Percentiles rank a stretch among this genome's conserved stretches.
Conservation (phyloP, 2,113 vertebrate genomes). For the Excalfactoria chinensis region DNA sequence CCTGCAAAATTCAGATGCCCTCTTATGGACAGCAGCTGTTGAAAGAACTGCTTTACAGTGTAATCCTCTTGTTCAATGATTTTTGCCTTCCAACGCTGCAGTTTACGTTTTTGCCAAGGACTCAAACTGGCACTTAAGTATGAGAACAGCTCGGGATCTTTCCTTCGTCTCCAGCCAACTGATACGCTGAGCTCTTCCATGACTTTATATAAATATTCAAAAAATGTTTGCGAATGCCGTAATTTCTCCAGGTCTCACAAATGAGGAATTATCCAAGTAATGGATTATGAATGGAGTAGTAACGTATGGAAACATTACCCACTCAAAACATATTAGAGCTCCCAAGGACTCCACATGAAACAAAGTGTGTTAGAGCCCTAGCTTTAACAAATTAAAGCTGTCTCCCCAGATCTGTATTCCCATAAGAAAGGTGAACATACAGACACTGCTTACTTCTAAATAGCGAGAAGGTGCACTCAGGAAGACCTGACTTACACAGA, state of each 20-base stretch:
- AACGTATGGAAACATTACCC: constrained; percentile 56
- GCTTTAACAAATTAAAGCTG: constrained; percentile 48
- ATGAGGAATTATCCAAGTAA: constrained; percentile 72
- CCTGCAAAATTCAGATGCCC: constrained; percentile 21
- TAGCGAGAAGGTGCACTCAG: neutral
- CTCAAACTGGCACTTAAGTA: constrained; percentile 51
- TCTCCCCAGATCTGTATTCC: constrained; percentile 19
- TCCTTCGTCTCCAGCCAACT: constrained; percentile 59
- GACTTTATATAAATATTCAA: constrained; percentile 67
- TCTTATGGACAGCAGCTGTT: constrained; percentile 47
- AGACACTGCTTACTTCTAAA: neutral
- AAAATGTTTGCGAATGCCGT: constrained; percentile 64
- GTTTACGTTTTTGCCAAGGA: constrained; percentile 62
- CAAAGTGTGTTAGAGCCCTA: neutral
- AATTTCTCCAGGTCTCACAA: constrained; percentile 66
- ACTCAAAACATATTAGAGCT: constrained; percentile 36
- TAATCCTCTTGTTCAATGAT: constrained; percentile 61
- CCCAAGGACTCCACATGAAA: constrained; percentile 60
- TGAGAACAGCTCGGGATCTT: constrained; percentile 47
- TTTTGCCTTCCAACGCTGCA: constrained; percentile 22
- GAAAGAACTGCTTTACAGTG: constrained; percentile 50
- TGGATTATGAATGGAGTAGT: constrained; percentile 70
- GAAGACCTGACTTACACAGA: neutral
- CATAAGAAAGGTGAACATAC: constrained; percentile 1
- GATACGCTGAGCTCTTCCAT: constrained; percentile 45